These are phyloP conservation scores for Lerema accius DNA, from an alignment of 1,140 invertebrate species.

Conservation along the genomic window DNA sequence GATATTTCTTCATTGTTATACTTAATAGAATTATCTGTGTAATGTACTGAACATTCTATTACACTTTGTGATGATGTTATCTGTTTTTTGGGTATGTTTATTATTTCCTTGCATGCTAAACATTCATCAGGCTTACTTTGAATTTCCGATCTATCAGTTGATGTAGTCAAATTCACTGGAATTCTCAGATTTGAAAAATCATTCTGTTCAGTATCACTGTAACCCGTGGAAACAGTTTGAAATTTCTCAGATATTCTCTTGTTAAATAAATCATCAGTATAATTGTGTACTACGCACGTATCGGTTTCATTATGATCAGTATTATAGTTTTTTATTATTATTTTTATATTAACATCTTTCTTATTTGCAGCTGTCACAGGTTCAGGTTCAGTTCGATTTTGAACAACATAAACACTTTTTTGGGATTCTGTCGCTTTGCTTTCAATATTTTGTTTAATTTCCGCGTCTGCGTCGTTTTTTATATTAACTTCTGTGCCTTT, in stretches of 20 bases:
- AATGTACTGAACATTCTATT: conserved; percentile 4
- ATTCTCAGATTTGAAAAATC: conserved; percentile 53
- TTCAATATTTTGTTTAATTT: conserved; percentile 21
- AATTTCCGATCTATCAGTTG: conserved; percentile 26
- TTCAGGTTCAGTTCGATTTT: conserved; percentile 24
- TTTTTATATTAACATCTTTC: conserved; percentile 63
- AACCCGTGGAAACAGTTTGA: conserved; percentile 61
- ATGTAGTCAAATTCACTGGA: conserved; percentile 43
- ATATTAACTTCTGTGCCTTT: conserved; percentile 47
- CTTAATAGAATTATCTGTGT: conserved; percentile 24
- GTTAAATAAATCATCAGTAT: conserved; percentile 41
- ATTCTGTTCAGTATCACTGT: conserved; percentile 50
- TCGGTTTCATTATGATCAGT: conserved; percentile 34
- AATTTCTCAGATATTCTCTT: conserved; percentile 61
- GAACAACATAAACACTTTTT: conserved; percentile 47
- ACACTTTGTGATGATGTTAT: conserved; percentile 19
- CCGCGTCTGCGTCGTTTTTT: conserved; percentile 35
- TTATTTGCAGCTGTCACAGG: conserved; percentile 31
- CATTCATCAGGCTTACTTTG: background rate
- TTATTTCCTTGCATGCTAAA: conserved; percentile 8
- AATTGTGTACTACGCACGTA: conserved; percentile 3
- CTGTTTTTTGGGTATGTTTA: conserved; percentile 1
- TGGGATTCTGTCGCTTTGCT: conserved; percentile 17
- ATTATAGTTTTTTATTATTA: conserved; percentile 57
- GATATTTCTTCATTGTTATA: conserved; percentile 26